Conservation (phyloP, 2,113 vertebrate genomes). For the Phyllopteryx taeniolatus region DNA sequence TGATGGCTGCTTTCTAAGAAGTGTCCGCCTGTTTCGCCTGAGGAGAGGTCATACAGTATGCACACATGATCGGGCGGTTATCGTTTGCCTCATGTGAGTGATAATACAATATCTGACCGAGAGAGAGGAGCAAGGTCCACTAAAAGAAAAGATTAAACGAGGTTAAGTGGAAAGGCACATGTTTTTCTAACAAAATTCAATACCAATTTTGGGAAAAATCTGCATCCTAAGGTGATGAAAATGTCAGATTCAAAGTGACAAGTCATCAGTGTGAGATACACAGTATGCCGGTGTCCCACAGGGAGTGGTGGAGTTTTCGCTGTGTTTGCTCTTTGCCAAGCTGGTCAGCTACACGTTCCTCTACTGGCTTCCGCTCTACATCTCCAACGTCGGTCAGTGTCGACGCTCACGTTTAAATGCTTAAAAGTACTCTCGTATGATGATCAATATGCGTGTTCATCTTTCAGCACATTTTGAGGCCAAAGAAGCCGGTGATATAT, state of each 20-base stretch:
- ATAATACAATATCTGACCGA: no score
- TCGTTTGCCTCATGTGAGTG: no score
- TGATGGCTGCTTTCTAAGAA: no score
- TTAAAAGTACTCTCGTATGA: neutral
- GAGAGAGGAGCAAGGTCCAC: no score
- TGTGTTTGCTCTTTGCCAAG: slow-evolving; percentile 95
- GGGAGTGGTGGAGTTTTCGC: slow-evolving; percentile 94
- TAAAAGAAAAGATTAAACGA: no score
- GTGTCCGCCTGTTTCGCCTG: no score
- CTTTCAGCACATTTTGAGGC: slow-evolving; percentile 84
- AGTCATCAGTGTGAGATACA: neutral
- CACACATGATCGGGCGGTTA: no score
- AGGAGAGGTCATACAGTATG: no score
- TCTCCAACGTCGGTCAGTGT: slow-evolving; percentile 87
- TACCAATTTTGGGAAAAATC: neutral
- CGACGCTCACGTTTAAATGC: neutral
- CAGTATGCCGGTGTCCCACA: slow-evolving; percentile 42
- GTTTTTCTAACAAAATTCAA: neutral
- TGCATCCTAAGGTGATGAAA: no score
- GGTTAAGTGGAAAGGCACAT: no score
- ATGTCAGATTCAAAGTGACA: no score
- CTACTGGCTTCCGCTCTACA: slow-evolving; percentile 97
- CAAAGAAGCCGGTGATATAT: slow-evolving; percentile 89
- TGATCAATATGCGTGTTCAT: no score
- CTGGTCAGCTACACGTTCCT: slow-evolving; percentile 98